These are phyloP conservation scores for Drosophila sproati DNA, from an alignment of 1,140 invertebrate genomes.

Conservation along the genomic window DNA sequence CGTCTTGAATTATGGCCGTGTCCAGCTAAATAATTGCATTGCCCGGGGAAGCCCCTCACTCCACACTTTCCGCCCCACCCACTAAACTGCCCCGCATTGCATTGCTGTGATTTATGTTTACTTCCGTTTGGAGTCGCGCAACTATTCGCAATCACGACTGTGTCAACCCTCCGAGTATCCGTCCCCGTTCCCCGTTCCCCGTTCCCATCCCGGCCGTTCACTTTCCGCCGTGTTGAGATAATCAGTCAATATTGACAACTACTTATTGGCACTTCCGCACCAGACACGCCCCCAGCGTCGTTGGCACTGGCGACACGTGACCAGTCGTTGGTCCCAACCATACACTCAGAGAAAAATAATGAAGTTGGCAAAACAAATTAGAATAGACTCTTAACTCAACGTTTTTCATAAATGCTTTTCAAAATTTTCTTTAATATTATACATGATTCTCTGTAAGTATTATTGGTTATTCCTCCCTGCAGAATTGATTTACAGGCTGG, in stretches of 20 bases:
- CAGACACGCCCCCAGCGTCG: conserved; percentile 15
- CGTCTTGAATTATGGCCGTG: conserved; percentile 64
- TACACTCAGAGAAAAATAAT: background rate
- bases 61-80: too few species aligned
- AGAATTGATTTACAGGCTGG: too few species aligned
- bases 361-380: too few species aligned
- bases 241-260: conserved; percentile 85
- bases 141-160: conserved; percentile 72
- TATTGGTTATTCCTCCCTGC: too few species aligned
- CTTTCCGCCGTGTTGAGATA: conserved; percentile 70
- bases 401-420: too few species aligned
- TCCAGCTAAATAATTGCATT: conserved; percentile 68
- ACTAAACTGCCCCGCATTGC: background rate
- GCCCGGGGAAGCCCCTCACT: conserved; percentile 22
- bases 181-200: background rate
- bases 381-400: too few species aligned
- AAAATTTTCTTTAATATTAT: too few species aligned
- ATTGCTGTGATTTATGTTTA: conserved; percentile 72
- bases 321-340: conserved; percentile 29
- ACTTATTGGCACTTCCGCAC: conserved; percentile 83
- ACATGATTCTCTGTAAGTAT: too few species aligned
- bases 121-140: conserved; percentile 65
- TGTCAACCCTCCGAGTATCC: conserved; percentile 3
- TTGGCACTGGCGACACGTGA: conserved; percentile 62
- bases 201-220: conserved; percentile 3